Evolutionary conservation across 2,888 invertebrate genomes (phyloP).

Genomic region (Frankliniella fusca): DNA sequence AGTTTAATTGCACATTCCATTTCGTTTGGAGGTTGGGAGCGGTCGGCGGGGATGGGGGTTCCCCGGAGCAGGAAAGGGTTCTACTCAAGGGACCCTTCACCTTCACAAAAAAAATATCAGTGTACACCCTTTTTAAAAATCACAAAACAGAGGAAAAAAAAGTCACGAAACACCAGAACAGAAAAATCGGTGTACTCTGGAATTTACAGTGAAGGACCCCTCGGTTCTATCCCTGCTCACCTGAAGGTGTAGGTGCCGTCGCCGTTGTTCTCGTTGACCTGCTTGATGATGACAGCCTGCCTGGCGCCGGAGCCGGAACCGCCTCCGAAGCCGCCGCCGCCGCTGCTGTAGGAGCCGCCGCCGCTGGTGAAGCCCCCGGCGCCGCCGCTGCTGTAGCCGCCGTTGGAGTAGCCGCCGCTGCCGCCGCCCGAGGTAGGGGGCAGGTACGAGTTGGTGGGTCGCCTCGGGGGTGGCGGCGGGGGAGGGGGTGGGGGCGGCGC

Average conservation of each 20-base stretch:
- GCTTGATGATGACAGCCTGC: not conserved
- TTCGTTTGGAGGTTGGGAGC: no score
- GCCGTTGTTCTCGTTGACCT: slow-evolving; percentile 13
- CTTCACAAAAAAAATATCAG: no score
- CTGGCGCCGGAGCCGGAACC: not conserved
- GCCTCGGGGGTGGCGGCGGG: not conserved
- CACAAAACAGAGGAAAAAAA: no score
- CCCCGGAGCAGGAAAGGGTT: no score
- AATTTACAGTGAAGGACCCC: no score
- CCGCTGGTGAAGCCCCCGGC: slow-evolving; percentile 27
- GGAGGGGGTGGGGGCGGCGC: not conserved
- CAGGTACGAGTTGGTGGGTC: slow-evolving; percentile 19
- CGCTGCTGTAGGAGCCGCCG: not conserved
- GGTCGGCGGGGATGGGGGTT: no score
- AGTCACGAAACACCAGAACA: no score
- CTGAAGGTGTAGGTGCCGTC: slow-evolving; percentile 21
- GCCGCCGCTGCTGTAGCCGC: slow-evolving; percentile 32
- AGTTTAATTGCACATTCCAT: no score
- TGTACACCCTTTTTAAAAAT: no score
- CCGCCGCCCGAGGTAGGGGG: not conserved
- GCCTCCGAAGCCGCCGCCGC: not conserved
- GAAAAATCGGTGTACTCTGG: no score
- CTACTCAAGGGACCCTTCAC: no score
- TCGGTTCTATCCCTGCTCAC: not conserved
- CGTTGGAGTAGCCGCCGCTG: not conserved